Conservation (phyloP, 2,888 invertebrate species). For the Phaedon cochleariae region DNA sequence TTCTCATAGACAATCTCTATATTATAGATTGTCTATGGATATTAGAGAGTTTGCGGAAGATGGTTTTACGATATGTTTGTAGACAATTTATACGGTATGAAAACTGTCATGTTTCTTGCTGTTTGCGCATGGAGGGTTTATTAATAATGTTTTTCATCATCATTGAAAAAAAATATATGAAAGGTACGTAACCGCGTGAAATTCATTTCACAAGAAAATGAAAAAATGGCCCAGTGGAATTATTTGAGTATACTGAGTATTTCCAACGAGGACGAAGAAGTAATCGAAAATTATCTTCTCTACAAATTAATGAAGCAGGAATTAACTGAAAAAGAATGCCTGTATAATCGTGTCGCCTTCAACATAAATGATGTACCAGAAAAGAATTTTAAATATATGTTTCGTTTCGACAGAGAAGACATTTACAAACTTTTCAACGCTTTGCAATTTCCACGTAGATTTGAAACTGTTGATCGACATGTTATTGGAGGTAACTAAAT, state of each 20-base stretch:
- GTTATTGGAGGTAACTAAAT: background rate
- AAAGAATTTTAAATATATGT: background rate
- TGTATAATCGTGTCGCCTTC: background rate
- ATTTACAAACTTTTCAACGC: too few relatives aligned
- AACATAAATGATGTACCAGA: background rate
- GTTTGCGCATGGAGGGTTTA: too few relatives aligned
- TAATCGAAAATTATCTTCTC: background rate
- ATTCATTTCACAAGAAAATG: background rate
- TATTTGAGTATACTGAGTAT: background rate
- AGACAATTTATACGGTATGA: too few relatives aligned
- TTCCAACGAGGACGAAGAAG: background rate
- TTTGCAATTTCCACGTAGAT: background rate
- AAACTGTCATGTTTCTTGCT: too few relatives aligned
- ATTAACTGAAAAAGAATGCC: background rate
- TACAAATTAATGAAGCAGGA: background rate
- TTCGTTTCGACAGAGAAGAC: background rate
- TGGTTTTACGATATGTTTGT: too few relatives aligned
- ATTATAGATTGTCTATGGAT: too few relatives aligned
- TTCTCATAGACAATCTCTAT: too few relatives aligned
- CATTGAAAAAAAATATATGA: too few relatives aligned
- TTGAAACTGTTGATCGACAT: background rate
- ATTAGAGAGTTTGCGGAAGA: too few relatives aligned
- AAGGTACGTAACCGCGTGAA: background rate
- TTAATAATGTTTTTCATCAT: too few relatives aligned
- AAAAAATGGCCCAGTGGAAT: background rate